Evolutionary conservation across 2,113 vertebrate species (phyloP), one percentile per base, ranked within the genome.

Genomic region (Stigmatopora argus): DNA sequence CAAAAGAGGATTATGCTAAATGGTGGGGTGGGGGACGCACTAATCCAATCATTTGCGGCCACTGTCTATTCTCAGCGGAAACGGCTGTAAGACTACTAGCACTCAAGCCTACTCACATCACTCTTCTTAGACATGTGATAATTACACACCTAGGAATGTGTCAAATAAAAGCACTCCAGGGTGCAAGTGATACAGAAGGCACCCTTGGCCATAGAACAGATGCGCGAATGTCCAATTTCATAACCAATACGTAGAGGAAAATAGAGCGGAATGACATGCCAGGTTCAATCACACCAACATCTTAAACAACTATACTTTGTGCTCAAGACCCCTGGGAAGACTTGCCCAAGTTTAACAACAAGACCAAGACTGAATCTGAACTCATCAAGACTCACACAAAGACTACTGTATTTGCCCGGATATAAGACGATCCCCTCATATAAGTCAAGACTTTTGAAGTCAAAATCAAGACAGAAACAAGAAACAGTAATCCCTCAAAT

Each of bases 31-130:
- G 83, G 82, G 84, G 78, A 83, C 86, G 78, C 80, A 80, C 81
- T 89, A 90, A 90, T 90, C 89, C 89, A 89, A 90, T 90, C 87
- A 89, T 87, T 89, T 78, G 78, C 82, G 83, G 82, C 83, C 83
- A 79, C 77, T 86, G 84, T 86, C 86, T 84, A 86, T 83, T 86
- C 88, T 82, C 81, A 76, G 72, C 31, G 69, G 76, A 81, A 87
- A 84, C 79, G 57, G 78, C 69, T 73, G 74, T 51, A 46, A 76
- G 77, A 74, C 75, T 78, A 78, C 77, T 76, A 64, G 66, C 73
- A 72, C 72, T 62, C 58, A 61, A 64, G 67, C 70, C 75, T 71
- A 65, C 70, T 73, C 71, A 65, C 81, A 72, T 82, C 81, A 77
- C 74, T 80, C 70, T 68, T 70, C 74, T 44, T 26, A 51, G 73